Evolutionary conservation across 2,888 invertebrate species (phyloP), one percentile per base, ranked within the genome.

Genomic region (Tribolium freemani): DNA sequence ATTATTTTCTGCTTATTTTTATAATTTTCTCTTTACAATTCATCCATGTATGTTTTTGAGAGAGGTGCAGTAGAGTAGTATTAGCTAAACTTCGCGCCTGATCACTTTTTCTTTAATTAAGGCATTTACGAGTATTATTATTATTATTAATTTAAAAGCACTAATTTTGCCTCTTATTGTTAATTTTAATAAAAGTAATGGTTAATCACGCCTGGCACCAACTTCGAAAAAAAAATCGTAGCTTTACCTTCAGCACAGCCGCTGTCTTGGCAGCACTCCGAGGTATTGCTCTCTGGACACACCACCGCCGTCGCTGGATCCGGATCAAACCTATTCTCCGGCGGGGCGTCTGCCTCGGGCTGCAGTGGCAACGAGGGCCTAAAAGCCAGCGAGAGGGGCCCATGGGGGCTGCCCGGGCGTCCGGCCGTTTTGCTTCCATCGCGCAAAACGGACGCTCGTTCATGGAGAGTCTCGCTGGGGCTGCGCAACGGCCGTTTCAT

Each of bases 371-470:
- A 81, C 71, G 83, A 85, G 74, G 90, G 88, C 67, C 87, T 86
- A 74, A 85, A 87, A 51, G 81, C 81, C 73, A 84, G 76, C 50
- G 70, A 82, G 71, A 84, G 76, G 45, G 70, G 82, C 80, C 80
- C 83, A 77, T 60, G 79, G 81, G 45, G 88, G 45, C 89, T 89
- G 72, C 87, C 87, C 53, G 88, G 87, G 76, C 87, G 74, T 83
- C 87, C 82, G 9, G 79, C 91, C 9, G 82, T 91, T 87, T 91
- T 84, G 71, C 83, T 88, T 44, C 90, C 90, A 82, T 93, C 93
- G 70, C 93, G 87, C 78, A 93, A 84, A 11, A 93, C 93, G 74
- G 92, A 92, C 53, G 91, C 92, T 77, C 92, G 88, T 31, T 92
- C 92, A 80, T 92, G 88, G 45, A 91, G 90, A 84, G 88, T 89